These are phyloP conservation scores for Sarcophaga caerulescens DNA, from an alignment of 2,888 invertebrate species.

Conservation along the genomic window DNA sequence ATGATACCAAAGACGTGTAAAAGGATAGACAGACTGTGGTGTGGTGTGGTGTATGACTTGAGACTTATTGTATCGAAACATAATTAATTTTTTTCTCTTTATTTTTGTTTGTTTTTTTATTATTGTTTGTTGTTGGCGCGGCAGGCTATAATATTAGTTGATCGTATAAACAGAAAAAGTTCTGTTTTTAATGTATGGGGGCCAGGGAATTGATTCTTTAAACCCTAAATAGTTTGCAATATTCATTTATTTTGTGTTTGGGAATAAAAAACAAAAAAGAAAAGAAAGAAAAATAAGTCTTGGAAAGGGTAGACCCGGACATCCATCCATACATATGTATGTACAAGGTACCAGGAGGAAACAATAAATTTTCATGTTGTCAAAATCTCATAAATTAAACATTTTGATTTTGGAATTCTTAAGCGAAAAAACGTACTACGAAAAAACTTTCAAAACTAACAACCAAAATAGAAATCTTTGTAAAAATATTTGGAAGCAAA, in stretches of 20 bases:
- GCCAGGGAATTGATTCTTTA: not conserved
- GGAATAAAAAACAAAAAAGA: not conserved
- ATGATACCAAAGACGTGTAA: slow-evolving; percentile 4
- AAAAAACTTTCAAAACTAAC: slow-evolving; percentile 70
- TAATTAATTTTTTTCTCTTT: slow-evolving; percentile 70
- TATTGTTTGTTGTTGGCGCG: slow-evolving; percentile 37
- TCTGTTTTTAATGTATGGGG: slow-evolving; percentile 26
- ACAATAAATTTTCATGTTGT: slow-evolving; percentile 67
- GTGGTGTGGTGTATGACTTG: not conserved
- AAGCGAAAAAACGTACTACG: slow-evolving; percentile 64
- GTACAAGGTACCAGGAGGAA: slow-evolving; percentile 28
- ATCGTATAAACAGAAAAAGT: slow-evolving; percentile 57
- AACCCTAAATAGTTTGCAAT: slow-evolving; percentile 50
- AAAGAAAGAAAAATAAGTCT: not conserved
- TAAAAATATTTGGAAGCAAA: not conserved
- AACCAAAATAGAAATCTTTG: not conserved
- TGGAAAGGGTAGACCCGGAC: not conserved
- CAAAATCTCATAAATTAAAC: slow-evolving; percentile 73
- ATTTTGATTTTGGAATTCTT: slow-evolving; percentile 64
- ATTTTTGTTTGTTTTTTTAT: slow-evolving; percentile 70
- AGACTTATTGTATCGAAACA: slow-evolving; percentile 69
- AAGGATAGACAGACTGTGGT: slow-evolving; percentile 12
- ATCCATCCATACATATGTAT: no score
- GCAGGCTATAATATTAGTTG: slow-evolving; percentile 58
- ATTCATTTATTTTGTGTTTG: slow-evolving; percentile 59